Base-by-base conservation (phyloP, 2,888 invertebrate genomes). In the Acleris sparsana region DNA sequence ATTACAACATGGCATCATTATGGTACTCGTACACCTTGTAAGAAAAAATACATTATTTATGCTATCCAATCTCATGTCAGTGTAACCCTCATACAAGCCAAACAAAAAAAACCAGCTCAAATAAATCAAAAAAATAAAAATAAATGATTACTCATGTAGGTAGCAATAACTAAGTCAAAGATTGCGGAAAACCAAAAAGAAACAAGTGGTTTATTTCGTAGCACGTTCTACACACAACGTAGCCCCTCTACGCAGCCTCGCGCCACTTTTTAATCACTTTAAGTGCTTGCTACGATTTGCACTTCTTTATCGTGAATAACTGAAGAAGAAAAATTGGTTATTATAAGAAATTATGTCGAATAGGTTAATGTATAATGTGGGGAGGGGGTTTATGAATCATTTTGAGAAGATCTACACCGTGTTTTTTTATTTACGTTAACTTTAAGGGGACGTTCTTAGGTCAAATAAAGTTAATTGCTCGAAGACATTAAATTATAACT, bases 251-350 rank as follows among this genome's bases (percentile, higher is more conserved):
- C 72, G 71, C 73, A 70, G 63, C 70, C 73, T 74, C 79, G 76
- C 81, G 80, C 79, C 78, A 84, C 79, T 85, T 86, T 89, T 88
- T 91, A 91, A 91, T 91, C 89, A 85, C 80, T 86, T 84, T 87
- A 89, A 90, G 91, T 91, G 91, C 86, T 84, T 77, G 79, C 84
- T 78, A 83, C 83, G 86, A 89, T 88, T 88, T 85, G 79, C 85
- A 82, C 80, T 86, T 83, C 83, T 85, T 86, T 83, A 84, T 80
- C 77, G 80, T 82, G 82, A 85, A 82, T 84, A 80, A 78, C 83
- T 85, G 80, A 84, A 80, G 80, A 84, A 83, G 80, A 82, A 81
- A 78, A 85, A 84, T 84, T 76, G 80, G 73, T 70, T 73, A 76
- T 80, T 76, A 78, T 75, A 72, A 72, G 74, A 72, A 76, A 79